Conservation (phyloP, 1,140 invertebrate genomes). For the Drosophila serrata region DNA sequence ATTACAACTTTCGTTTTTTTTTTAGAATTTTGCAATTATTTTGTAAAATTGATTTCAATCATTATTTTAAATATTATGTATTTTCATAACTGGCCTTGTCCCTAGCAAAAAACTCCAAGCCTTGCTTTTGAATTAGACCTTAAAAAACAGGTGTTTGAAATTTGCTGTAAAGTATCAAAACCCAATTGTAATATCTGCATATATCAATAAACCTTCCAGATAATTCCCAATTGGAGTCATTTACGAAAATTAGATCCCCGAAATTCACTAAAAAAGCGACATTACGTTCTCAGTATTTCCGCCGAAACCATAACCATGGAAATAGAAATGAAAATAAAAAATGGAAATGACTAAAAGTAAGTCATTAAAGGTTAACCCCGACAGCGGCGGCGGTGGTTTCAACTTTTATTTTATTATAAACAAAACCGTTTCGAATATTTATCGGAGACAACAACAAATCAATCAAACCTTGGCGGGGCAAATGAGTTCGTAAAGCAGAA, state of each 20-base stretch:
- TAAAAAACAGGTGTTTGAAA: too few species aligned
- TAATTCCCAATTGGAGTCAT: background rate
- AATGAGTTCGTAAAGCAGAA: slow-evolving; percentile 29
- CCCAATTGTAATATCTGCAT: too few species aligned
- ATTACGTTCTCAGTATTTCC: background rate
- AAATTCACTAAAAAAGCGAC: background rate
- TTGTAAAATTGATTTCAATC: too few species aligned
- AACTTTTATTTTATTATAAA: slow-evolving; percentile 77
- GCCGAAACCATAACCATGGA: slow-evolving; percentile 19
- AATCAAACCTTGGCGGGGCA: slow-evolving; percentile 58
- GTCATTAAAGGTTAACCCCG: slow-evolving; percentile 11
- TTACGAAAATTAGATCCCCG: background rate
- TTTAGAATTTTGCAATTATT: too few species aligned
- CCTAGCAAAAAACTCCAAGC: too few species aligned
- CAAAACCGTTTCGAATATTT: slow-evolving; percentile 79
- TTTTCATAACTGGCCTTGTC: too few species aligned
- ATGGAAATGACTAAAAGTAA: slow-evolving; percentile 25
- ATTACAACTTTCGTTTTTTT: too few species aligned
- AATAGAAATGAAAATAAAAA: background rate
- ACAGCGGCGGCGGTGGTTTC: slow-evolving; percentile 1
- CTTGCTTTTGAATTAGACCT: too few species aligned
- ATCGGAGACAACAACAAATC: slow-evolving; percentile 59
- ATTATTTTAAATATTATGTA: too few species aligned
- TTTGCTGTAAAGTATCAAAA: too few species aligned
- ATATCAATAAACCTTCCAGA: too few species aligned